Conservation (phyloP, 2,797 vertebrate genomes). For the Cyclopterus lumpus region DNA sequence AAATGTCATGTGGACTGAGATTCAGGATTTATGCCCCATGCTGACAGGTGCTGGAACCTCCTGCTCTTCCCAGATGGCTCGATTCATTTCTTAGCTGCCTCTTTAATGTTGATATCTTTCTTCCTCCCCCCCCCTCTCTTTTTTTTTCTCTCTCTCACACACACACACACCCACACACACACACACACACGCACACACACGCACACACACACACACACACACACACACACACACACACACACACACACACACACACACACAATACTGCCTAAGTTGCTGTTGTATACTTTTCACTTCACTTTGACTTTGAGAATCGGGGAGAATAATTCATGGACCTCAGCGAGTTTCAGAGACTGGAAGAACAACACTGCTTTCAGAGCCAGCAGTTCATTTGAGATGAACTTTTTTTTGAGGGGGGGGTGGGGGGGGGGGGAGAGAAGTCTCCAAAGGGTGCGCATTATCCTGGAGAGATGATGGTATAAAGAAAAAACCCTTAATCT, state of each 20-base stretch:
- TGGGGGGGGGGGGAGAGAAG: constrained; percentile 3
- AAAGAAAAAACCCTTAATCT: constrained; percentile 65
- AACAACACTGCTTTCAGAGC: constrained; percentile 79
- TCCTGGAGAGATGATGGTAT: constrained; percentile 64
- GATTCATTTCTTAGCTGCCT: constrained; percentile 62
- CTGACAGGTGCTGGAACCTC: constrained; percentile 50
- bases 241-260: constrained; percentile 36
- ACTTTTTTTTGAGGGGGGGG: constrained; percentile 44
- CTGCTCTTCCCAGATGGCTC: constrained; percentile 50
- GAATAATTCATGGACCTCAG: constrained; percentile 85
- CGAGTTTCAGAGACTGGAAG: constrained; percentile 74
- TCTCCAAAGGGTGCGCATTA: constrained; percentile 68
- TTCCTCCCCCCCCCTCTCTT: not conserved
- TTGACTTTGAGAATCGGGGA: constrained; percentile 84
- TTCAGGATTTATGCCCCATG: constrained; percentile 60
- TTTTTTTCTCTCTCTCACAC: constrained; percentile 25
- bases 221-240: constrained; percentile 17
- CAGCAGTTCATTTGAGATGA: constrained; percentile 77
- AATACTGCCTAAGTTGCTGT: constrained; percentile 68
- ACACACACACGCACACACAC: constrained; percentile 33
- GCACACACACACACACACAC: constrained; percentile 18
- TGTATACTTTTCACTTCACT: constrained; percentile 83
- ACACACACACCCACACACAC: constrained; percentile 22
- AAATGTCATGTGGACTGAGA: constrained; percentile 56
- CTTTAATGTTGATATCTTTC: constrained; percentile 52